Evolutionary conservation across 2,113 vertebrate species (phyloP), one percentile per base, ranked within the genome.

Genomic region (Peromyscus leucopus): DNA sequence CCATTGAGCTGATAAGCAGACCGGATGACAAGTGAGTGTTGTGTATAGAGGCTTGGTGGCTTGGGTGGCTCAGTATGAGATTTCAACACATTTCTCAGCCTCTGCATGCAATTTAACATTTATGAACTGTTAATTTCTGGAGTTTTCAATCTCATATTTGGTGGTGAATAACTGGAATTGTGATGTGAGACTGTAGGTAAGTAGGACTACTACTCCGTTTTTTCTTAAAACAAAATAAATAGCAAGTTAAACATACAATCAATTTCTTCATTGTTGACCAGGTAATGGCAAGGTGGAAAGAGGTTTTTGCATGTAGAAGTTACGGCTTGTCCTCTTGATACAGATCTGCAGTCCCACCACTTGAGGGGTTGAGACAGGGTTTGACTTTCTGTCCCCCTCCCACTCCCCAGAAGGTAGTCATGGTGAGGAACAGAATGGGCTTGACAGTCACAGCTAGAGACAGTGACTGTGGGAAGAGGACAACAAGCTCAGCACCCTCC

Each of bases 161-260:
- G 28, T n/a, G 7, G 0, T 79, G 17, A 36, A 19, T 57, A 69
- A 42, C 61, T 78, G 83, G 42, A 79, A 69, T 26, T 87, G 79
- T 42, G 84, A 48, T 19, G 16, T 0, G 5, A 28, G 63, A 69
- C n/a, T 51, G 2, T 57, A 74, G 17, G 11, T 69, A 69, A 48
- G 26, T 31, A 26, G 63, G 39, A 51, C 63, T 24, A 13, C 63
- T 69, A 3, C 19, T 8, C 7, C 16, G 39, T 33, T 46, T 46
- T 85, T 48, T 67, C 39, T 46, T 85, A 78, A 78, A 51, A 33
- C 69, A 85, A 55, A 93, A 95, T 71, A 95, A 51, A 10, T 36
- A 59, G 15, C 74, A 90, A 46, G 28, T 86, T 89, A 80, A 78
- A 92, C 15, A 51, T 86, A 33, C 4, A 19, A 10, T 79, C 24